Percentiles rank a stretch among this genome's conserved stretches.
These are phyloP conservation scores for Phallusia fumigata DNA, from an alignment of 23 tunicate genomes.

Conservation along the genomic window DNA sequence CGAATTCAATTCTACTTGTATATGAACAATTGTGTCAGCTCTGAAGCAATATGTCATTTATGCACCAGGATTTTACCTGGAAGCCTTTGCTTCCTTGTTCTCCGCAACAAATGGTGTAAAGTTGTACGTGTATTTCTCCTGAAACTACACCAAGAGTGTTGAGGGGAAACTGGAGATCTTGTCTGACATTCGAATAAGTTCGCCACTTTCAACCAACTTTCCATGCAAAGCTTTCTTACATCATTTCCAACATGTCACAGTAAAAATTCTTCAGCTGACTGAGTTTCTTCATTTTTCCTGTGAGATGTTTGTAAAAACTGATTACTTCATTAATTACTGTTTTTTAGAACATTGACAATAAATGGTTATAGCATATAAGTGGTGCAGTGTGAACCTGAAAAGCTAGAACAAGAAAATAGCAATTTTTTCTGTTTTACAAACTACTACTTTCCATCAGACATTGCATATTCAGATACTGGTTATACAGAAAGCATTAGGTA, in stretches of 20 bases:
- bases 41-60: no score
- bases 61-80: neutral
- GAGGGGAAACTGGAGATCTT: constrained; percentile 74
- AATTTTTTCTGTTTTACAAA: no score
- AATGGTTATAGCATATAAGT: no score
- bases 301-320: no score
- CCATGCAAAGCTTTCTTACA: constrained; percentile 68
- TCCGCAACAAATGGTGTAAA: constrained; percentile 93
- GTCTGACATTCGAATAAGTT: constrained; percentile 55
- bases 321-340: no score
- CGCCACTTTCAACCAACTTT: constrained; percentile 59
- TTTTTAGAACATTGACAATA: neutral
- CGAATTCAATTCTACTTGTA: no score
- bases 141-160: constrained; percentile 61
- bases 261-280: constrained; percentile 92
- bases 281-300: constrained; percentile 49
- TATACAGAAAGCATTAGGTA: no score
- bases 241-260: constrained; percentile 65
- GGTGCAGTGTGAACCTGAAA: no score
- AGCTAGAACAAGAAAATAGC: no score
- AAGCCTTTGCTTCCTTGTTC: constrained; percentile 18
- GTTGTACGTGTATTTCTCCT: constrained; percentile 93
- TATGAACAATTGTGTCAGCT: no score
- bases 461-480: no score
- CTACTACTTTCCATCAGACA: no score